Evolutionary conservation across 2,797 vertebrate genomes (phyloP).

Genomic region (Acomys russatus): DNA sequence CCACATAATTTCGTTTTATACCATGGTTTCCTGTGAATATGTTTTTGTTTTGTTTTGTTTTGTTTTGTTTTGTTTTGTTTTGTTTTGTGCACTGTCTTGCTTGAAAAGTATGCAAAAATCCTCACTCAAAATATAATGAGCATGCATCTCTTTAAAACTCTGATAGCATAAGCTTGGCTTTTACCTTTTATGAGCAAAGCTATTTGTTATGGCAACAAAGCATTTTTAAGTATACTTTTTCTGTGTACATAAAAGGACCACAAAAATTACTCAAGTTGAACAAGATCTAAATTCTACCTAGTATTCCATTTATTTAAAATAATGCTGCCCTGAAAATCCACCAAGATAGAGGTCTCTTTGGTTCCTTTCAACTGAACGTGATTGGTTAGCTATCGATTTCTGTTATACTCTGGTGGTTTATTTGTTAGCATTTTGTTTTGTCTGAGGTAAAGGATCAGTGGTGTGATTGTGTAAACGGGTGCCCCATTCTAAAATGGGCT

Average conservation of each 20-base stretch:
- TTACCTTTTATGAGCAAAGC: constrained; percentile 11
- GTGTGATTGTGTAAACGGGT: background rate
- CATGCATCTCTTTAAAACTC: constrained; percentile 25
- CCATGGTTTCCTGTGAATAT: background rate
- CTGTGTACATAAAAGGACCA: background rate
- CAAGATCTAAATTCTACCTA: constrained; percentile 5
- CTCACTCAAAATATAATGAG: background rate
- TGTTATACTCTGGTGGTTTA: background rate
- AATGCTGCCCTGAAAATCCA: constrained; percentile 41
- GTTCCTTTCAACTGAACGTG: background rate
- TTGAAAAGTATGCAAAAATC: background rate
- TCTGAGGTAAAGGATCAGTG: background rate
- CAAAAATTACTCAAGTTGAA: constrained; percentile 37
- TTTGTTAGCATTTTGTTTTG: background rate
- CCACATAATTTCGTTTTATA: background rate
- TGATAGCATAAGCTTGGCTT: background rate
- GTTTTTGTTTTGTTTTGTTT: background rate
- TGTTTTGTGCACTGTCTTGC: background rate
- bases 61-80: too few relatives aligned
- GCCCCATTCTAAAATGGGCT: background rate
- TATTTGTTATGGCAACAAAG: background rate
- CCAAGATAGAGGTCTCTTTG: background rate
- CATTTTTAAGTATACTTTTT: background rate
- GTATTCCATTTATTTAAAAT: constrained; percentile 1
- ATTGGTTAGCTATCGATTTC: background rate